Conservation (phyloP, 2,113 vertebrate species). For the Paraplagusia blochii region DNA sequence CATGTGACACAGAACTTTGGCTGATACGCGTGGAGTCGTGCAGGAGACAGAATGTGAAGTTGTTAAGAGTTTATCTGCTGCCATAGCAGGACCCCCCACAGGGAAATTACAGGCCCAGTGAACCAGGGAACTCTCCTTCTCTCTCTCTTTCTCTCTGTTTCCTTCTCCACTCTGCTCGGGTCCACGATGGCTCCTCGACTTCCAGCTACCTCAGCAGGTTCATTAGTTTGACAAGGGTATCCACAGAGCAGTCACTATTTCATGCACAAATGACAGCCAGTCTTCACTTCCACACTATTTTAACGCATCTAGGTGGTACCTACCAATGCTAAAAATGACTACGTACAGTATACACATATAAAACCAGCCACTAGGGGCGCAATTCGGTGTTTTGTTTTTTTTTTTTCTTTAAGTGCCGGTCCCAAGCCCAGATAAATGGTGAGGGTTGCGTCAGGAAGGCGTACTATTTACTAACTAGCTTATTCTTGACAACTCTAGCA, state of each 20-base stretch:
- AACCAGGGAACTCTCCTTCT: slow-evolving; percentile 55
- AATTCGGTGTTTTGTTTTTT: too few species aligned
- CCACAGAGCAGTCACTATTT: slow-evolving; percentile 33
- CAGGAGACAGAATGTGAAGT: slow-evolving; percentile 36
- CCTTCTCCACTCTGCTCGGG: slow-evolving; percentile 28
- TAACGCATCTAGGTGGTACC: neutral
- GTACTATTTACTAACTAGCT: too few species aligned
- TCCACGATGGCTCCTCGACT: slow-evolving; percentile 47
- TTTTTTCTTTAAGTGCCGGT: too few species aligned
- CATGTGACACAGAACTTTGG: slow-evolving; percentile 8
- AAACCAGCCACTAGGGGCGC: too few species aligned
- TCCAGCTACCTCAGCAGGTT: slow-evolving; percentile 62
- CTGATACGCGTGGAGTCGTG: slow-evolving; percentile 7
- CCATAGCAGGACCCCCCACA: slow-evolving; percentile 44
- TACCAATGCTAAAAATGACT: neutral
- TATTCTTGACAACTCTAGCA: too few species aligned
- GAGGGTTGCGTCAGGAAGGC: too few species aligned
- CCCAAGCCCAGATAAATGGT: too few species aligned
- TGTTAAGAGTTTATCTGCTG: slow-evolving; percentile 56
- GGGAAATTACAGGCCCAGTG: slow-evolving; percentile 67
- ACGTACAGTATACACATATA: neutral
- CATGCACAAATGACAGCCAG: slow-evolving; percentile 17
- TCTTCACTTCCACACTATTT: neutral
- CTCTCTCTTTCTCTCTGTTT: slow-evolving; percentile 2
- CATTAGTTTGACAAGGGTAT: slow-evolving; percentile 62